Percentiles rank a stretch among this genome's conserved stretches.
These are phyloP conservation scores for Aromia moschata DNA, from an alignment of 2,888 invertebrate genomes.

Conservation along the genomic window DNA sequence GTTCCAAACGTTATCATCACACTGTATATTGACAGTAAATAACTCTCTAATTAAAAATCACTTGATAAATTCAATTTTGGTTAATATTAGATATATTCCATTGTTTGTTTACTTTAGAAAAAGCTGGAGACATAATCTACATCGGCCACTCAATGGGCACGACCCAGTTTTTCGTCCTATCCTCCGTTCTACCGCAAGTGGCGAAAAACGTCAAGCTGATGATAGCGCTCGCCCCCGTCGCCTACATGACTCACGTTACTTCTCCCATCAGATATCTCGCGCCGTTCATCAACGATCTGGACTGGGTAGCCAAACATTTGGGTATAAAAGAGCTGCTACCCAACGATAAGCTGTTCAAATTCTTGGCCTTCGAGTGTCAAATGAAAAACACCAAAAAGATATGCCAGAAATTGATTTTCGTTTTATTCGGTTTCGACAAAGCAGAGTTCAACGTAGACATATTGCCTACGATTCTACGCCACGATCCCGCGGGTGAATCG, in stretches of 20 bases:
- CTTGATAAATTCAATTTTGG: no score
- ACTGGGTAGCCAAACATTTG: slow-evolving; percentile 71
- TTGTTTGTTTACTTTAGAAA: slow-evolving; percentile 40
- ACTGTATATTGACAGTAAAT: no score
- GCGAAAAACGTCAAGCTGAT: slow-evolving; percentile 72
- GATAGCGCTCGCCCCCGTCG: slow-evolving; percentile 76
- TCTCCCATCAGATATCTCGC: slow-evolving; percentile 75
- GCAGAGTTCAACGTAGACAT: slow-evolving; percentile 70
- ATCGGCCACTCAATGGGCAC: slow-evolving; percentile 93
- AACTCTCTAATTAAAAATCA: no score
- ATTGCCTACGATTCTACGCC: slow-evolving; percentile 73
- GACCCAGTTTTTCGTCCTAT: slow-evolving; percentile 75
- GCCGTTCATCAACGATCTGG: slow-evolving; percentile 68
- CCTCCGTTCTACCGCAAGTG: slow-evolving; percentile 73
- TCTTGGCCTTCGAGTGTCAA: slow-evolving; percentile 72
- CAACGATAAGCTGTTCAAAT: slow-evolving; percentile 68
- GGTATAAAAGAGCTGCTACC: slow-evolving; percentile 80
- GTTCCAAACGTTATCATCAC: no score
- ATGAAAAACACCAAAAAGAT: slow-evolving; percentile 68
- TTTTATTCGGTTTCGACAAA: slow-evolving; percentile 76
- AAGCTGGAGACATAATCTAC: slow-evolving; percentile 69
- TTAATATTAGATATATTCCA: no score
- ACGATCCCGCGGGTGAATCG: slow-evolving; percentile 79
- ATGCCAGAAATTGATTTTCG: slow-evolving; percentile 78
- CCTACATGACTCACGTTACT: slow-evolving; percentile 71